Base-by-base conservation (phyloP, 92 coral and sea anemone species). In the Phenganax stokvisi region DNA sequence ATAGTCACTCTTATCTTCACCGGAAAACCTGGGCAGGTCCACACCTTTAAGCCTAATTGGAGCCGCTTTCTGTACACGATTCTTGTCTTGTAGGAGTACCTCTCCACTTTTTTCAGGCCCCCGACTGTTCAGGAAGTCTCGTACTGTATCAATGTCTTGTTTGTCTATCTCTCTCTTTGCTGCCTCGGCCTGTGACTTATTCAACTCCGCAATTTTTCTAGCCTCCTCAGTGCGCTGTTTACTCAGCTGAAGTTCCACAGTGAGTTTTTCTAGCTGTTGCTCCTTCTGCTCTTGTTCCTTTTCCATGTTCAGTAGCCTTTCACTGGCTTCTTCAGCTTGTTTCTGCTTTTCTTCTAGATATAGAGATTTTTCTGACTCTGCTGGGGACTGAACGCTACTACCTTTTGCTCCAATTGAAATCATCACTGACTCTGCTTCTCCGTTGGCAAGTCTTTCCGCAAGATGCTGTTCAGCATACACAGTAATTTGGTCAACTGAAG, bases 221-320 rank as follows among this genome's bases (percentile, higher is more conserved):
- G 86, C 89, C 51, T 86, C 89, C 8, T 83, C 89, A 8, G 87
- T 75, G 44, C 84, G 62, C 77, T 87, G 89, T 66, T 87, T 83
- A 54, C 83, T 54, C 10, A 82, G 82, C 59, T 86, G 60, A 57
- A 86, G 79, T 55, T 86, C 80, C 5, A 86, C 84, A 10, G 70
- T 54, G 1, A 67, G 20, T 77, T 56, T 81, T 63, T 80, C 53
- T 6, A 80, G 72, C 53, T 86, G 83, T 17, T n/a, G 56, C 25
- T 83, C 87, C 29, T 86, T 86, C 63, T 58, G 76, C 82, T 56
- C 54, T 52, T 86, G 86, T 27, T 82, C 89, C 54, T 86, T 85
- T 68, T 86, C 82, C 57, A 86, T 72, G 54, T 82, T 57, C 69
- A 51, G 52, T 20, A 86, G 76, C 71, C 89, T 29, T 31, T 82